Percentiles rank a stretch among this genome's conserved stretches.
Conservation (phyloP, 2,797 vertebrate species). For the Sebastes hubbsi region DNA sequence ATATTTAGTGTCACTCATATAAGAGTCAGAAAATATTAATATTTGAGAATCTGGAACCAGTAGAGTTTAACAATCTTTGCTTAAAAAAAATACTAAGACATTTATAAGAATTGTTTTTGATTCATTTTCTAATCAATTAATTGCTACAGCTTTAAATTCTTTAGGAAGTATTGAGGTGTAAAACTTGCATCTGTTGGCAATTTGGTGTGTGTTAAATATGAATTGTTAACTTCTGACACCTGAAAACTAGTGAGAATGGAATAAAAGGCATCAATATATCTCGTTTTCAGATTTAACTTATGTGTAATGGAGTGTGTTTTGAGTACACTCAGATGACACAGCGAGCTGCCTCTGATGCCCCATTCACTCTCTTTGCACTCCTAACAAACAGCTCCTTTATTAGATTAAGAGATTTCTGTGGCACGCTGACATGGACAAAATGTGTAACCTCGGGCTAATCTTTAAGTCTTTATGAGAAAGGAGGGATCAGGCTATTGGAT, state of each 20-base stretch:
- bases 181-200: not conserved
- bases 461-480: conserved; percentile 76
- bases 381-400: conserved; percentile 73
- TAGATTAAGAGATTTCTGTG: conserved; percentile 82
- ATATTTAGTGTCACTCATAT: not conserved
- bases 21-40: not conserved
- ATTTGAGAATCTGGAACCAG: not conserved
- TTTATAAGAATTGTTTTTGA: not conserved
- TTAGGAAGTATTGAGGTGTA: not conserved
- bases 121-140: not conserved
- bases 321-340: conserved; percentile 10
- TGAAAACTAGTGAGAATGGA: not conserved
- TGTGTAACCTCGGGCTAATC: conserved; percentile 80
- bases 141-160: not conserved
- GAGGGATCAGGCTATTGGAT: conserved; percentile 66
- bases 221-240: not conserved
- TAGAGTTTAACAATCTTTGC: not conserved
- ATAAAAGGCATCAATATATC: not conserved
- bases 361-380: conserved; percentile 46
- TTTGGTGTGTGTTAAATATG: not conserved
- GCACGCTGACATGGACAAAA: conserved; percentile 79
- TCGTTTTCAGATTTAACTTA: not conserved
- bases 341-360: conserved; percentile 2
- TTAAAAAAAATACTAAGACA: not conserved
- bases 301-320: not conserved